phyloP scores from a whole-genome alignment of 1,140 invertebrate species.

The Macrotrachela quadricornifera region DNA sequence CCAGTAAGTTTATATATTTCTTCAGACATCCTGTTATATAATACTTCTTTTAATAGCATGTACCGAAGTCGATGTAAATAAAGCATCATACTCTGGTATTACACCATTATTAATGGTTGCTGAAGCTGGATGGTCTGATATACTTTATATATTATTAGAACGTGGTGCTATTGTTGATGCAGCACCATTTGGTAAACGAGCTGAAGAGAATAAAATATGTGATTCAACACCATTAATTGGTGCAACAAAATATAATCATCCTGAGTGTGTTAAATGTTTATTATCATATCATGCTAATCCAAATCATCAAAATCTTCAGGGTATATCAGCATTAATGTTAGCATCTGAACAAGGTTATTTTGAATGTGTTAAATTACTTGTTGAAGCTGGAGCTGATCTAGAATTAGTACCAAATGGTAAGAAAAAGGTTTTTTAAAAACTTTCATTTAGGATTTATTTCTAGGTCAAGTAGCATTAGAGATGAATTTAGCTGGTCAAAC shows the following conservation, averaged over 20 bases:
- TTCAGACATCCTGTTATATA: no score
- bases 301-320: conserved; percentile 8
- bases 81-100: conserved; percentile 7
- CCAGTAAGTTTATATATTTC: background rate
- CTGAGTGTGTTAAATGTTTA: conserved; percentile 2
- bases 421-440: no score
- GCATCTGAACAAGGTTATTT: conserved; percentile 6
- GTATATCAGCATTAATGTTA: conserved; percentile 9
- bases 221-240: conserved; percentile 7
- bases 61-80: conserved; percentile 9
- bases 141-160: conserved; percentile 5
- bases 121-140: conserved; percentile 9
- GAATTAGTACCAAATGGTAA: conserved; percentile 6
- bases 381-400: background rate
- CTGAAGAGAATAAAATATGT: conserved; percentile 8
- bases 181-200: conserved; percentile 1
- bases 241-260: conserved; percentile 9
- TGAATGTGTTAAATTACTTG: conserved; percentile 4
- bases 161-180: conserved; percentile 5
- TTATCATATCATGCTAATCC: conserved; percentile 5
- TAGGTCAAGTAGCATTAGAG: background rate
- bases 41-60: no score
- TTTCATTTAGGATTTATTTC: no score
- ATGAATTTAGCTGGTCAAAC: conserved; percentile 33
- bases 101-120: conserved; percentile 9